These are phyloP conservation scores for Rhinoraja longicauda DNA, from an alignment of 2,797 vertebrate species.

Conservation along the genomic window DNA sequence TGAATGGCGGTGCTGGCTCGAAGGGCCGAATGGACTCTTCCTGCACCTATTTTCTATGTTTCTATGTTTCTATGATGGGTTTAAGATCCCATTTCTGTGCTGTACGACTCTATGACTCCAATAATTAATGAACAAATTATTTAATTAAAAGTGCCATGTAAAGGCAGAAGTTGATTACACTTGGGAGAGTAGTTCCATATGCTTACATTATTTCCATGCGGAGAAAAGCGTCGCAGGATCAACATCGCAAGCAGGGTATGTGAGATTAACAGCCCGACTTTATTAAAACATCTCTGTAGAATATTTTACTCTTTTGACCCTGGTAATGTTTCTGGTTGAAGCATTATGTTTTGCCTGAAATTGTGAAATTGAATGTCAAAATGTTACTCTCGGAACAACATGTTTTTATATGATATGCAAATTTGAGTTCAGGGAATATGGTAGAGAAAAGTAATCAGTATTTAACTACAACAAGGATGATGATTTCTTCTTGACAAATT, in stretches of 20 bases:
- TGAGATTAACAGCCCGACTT: background rate
- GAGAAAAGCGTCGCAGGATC: background rate
- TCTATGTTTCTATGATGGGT: no score
- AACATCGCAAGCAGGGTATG: background rate
- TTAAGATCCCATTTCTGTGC: no score
- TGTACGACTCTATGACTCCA: no score
- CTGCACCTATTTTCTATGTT: no score
- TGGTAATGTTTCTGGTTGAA: background rate
- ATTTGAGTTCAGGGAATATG: background rate
- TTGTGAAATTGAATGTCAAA: background rate
- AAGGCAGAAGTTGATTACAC: conserved; percentile 6
- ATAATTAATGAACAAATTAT: background rate
- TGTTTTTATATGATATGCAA: background rate
- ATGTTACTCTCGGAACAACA: background rate
- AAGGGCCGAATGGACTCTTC: no score
- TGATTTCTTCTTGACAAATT: background rate
- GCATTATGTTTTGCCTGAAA: background rate
- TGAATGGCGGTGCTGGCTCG: no score
- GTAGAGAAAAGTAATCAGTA: background rate
- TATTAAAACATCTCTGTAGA: background rate
- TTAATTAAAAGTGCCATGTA: background rate
- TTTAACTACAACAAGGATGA: background rate
- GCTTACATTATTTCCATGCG: background rate
- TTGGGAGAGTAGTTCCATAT: background rate
- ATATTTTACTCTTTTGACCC: background rate